A percentile compares a stretch with the other conserved stretches of the same genome.
Evolutionary conservation across 1,140 invertebrate species (phyloP).

Genomic region (Musca vetustissima): DNA sequence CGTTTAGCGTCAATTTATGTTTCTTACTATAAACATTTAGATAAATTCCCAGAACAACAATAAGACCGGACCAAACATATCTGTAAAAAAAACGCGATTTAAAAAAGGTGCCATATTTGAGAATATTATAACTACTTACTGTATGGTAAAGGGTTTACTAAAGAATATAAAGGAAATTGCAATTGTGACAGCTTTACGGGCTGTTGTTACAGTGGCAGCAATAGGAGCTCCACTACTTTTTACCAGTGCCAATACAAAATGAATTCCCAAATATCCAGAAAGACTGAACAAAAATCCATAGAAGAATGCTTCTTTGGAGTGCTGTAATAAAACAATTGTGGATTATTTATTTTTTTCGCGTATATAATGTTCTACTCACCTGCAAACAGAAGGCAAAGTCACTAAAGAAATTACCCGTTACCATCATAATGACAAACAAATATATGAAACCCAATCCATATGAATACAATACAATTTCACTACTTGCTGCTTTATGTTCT

Average conservation of each 20-base stretch:
- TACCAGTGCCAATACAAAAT: constrained; percentile 87
- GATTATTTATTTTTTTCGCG: too few species aligned
- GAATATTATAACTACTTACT: constrained; percentile 67
- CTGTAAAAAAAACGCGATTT: constrained; percentile 59
- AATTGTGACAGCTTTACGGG: constrained; percentile 89
- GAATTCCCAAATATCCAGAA: constrained; percentile 88
- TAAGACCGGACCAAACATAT: constrained; percentile 85
- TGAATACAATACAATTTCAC: constrained; percentile 92
- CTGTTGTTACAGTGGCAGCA: constrained; percentile 87
- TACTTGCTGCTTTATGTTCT: constrained; percentile 76
- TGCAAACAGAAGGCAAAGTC: constrained; percentile 77
- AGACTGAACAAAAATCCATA: constrained; percentile 86
- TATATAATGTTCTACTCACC: constrained; percentile 59
- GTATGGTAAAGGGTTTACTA: constrained; percentile 89
- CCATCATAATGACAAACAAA: constrained; percentile 73
- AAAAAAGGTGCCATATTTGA: neutral
- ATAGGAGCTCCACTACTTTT: constrained; percentile 84
- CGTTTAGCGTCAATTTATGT: constrained; percentile 54
- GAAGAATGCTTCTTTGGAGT: constrained; percentile 77
- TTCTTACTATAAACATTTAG: constrained; percentile 85
- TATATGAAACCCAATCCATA: constrained; percentile 88
- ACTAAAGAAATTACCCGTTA: constrained; percentile 73
- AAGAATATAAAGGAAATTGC: constrained; percentile 91
- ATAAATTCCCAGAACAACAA: constrained; percentile 89
- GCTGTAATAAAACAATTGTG: constrained; percentile 49